Evolutionary conservation across 2,113 vertebrate genomes (phyloP), one percentile per base, ranked within the genome.

Genomic region (Grus americana): DNA sequence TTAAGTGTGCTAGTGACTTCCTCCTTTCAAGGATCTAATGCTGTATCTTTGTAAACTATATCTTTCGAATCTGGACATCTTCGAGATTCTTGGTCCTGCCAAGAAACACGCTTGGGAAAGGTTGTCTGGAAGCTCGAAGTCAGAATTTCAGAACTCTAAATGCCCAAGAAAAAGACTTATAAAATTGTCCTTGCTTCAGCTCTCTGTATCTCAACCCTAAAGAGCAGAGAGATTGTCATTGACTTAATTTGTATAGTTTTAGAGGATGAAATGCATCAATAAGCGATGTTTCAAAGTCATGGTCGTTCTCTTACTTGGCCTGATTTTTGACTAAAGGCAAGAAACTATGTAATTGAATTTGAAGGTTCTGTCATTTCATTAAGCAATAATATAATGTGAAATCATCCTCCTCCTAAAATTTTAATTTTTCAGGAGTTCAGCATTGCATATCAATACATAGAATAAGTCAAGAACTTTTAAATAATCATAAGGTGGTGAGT

Each of bases 291-390:
- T 89, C 84, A 73, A 84, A 92, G 58, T 81, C 49, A 58, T 61
- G 11, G 7, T 82, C 2, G 82, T 94, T 92, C 57, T 88, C 16
- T 32, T 72, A 55, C 10, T 70, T 70, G 63, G 22, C 19, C 68
- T 92, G 44, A 82, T 75, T 94, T 95, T 87, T 85, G 61, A 24
- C 78, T 79, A 79, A 94, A 87, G 47, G 40, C 34, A 87, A 85
- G 65, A 84, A 89, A 36, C 1, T 7, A 29, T 68, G 38, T 88
- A 92, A 95, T 57, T 73, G 52, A 72, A 67, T 90, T 72, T 82
- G 62, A 65, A 91, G 68, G n/a, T 93, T 87, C 67, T 87, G 87
- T 75, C 72, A 68, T 90, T 90, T 91, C 78, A 61, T 74, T 74
- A 87, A 84, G 87, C 62, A 74, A 15, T 79, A 91, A 75, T 65